A percentile compares a stretch with the other conserved stretches of the same genome.
Evolutionary conservation across 2,888 invertebrate genomes (phyloP).

Genomic region (Tortricodes alternella): DNA sequence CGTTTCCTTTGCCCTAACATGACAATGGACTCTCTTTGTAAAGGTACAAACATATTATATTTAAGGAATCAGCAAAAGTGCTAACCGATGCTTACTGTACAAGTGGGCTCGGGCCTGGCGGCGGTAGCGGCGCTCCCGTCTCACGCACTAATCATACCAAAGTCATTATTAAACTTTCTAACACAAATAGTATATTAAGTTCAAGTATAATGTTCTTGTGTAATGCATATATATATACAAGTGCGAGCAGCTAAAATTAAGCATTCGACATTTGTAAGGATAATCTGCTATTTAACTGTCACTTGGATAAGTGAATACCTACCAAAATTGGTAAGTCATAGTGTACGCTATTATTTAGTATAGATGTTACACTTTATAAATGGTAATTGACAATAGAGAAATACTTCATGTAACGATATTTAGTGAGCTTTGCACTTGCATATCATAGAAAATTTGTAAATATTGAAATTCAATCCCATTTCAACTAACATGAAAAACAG

Average conservation of each 20-base stretch:
- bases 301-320: conserved; percentile 44
- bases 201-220: conserved; percentile 68
- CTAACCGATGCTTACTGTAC: conserved; percentile 72
- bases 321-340: conserved; percentile 45
- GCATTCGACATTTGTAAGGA: conserved; percentile 64
- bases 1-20: conserved; percentile 73
- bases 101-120: conserved; percentile 63
- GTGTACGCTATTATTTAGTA: conserved; percentile 55
- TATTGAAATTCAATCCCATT: conserved; percentile 43
- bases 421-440: conserved; percentile 84
- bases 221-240: conserved; percentile 78
- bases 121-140: conserved; percentile 28
- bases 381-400: conserved; percentile 53
- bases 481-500: conserved; percentile 16
- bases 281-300: conserved; percentile 54
- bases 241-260: conserved; percentile 77
- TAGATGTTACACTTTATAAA: conserved; percentile 62
- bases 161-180: conserved; percentile 75
- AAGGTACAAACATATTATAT: conserved; percentile 78
- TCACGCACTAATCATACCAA: conserved; percentile 66
- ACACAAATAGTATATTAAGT: conserved; percentile 73
- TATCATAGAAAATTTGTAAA: conserved; percentile 78
- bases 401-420: conserved; percentile 61
- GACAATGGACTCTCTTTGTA: conserved; percentile 82
- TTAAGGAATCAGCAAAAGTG: conserved; percentile 74